Percentiles rank a stretch among this genome's conserved stretches.
Conservation (phyloP, 2,113 vertebrate species). For the Nannospalax galili region DNA sequence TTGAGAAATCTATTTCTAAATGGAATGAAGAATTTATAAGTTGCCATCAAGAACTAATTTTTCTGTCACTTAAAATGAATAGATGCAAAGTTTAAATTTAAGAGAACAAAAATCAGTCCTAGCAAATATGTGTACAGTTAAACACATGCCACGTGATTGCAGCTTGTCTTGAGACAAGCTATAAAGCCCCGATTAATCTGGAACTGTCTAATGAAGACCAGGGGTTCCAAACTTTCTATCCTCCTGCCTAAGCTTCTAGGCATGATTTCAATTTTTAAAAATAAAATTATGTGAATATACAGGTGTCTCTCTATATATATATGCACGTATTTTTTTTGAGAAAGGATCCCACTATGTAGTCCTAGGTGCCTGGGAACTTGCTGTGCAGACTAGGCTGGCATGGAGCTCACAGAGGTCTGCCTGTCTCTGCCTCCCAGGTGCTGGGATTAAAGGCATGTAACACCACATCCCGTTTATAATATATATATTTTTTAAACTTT, state of each 20-base stretch:
- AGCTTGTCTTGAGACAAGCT: neutral
- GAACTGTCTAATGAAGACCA: neutral
- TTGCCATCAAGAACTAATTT: neutral
- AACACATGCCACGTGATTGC: neutral
- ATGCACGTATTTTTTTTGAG: too few relatives aligned
- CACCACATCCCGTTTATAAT: too few relatives aligned
- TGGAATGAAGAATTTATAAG: constrained; percentile 22
- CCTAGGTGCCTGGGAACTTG: too few relatives aligned
- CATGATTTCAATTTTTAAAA: neutral
- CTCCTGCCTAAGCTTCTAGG: neutral
- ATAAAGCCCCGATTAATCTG: neutral
- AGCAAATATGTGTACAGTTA: neutral
- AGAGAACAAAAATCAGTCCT: neutral
- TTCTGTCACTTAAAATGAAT: neutral
- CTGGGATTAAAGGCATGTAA: too few relatives aligned
- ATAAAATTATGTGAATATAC: neutral
- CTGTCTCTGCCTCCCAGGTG: too few relatives aligned
- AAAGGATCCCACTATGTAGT: too few relatives aligned
- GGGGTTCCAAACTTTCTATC: neutral
- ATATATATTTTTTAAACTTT: too few relatives aligned
- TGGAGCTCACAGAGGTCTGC: too few relatives aligned
- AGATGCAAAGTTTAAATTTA: constrained; percentile 30
- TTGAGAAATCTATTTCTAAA: neutral
- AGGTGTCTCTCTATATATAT: neutral
- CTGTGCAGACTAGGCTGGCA: too few relatives aligned